Conservation (phyloP, 2,797 vertebrate genomes). For the Harpagifer antarcticus region DNA sequence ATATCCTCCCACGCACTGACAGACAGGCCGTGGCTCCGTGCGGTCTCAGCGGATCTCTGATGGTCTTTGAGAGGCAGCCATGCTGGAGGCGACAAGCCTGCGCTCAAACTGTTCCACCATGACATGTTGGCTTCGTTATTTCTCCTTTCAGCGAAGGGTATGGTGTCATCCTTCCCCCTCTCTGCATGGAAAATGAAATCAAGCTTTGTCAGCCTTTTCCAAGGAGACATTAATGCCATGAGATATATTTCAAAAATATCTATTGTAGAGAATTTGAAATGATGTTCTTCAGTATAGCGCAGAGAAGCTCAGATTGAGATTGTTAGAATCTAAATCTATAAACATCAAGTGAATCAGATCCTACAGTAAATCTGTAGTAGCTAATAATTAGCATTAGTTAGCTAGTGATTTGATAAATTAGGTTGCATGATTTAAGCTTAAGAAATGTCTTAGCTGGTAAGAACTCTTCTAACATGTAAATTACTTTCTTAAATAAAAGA, state of each 20-base stretch:
- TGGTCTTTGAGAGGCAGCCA: constrained; percentile 73
- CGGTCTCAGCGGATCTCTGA: constrained; percentile 60
- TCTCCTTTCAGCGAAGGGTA: constrained; percentile 58
- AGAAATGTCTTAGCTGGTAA: no score
- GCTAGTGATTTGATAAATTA: no score
- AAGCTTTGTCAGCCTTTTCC: constrained; percentile 44
- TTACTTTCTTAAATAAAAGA: no score
- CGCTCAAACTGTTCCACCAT: constrained; percentile 44
- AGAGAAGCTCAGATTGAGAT: constrained; percentile 17
- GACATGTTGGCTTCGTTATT: constrained; percentile 75
- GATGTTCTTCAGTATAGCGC: constrained; percentile 27
- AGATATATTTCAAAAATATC: constrained; percentile 43
- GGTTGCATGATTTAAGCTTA: no score
- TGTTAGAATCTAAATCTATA: neutral
- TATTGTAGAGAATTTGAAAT: constrained; percentile 43
- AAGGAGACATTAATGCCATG: constrained; percentile 29
- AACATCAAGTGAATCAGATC: neutral
- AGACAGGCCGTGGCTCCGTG: constrained; percentile 58
- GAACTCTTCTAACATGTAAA: no score
- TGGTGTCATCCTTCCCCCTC: constrained; percentile 51
- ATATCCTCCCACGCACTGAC: constrained; percentile 62
- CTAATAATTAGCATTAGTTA: no score
- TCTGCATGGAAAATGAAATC: constrained; percentile 59
- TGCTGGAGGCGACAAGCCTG: constrained; percentile 69
- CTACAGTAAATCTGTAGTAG: no score